phyloP scores from a whole-genome alignment of 2,113 vertebrate species.

The Channa maculata region DNA sequence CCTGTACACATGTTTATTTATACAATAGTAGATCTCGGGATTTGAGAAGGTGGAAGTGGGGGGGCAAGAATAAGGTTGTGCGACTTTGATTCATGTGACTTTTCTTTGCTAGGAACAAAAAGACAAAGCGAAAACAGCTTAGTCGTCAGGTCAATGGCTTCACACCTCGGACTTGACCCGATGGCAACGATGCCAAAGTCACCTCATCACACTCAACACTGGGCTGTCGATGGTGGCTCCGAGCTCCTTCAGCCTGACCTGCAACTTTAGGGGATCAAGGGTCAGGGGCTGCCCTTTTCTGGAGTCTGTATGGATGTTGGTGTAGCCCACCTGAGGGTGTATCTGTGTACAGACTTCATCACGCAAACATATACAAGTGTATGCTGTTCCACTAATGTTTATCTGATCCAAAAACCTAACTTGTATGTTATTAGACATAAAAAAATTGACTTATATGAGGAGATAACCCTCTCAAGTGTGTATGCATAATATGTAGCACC shows the following conservation, averaged over 20 bases:
- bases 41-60: slow-evolving; percentile 32
- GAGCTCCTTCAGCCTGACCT: slow-evolving; percentile 19
- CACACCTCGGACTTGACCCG: slow-evolving; percentile 54
- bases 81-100: slow-evolving; percentile 15
- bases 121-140: slow-evolving; percentile 29
- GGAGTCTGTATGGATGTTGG: background rate
- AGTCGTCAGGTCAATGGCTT: slow-evolving; percentile 59
- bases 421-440: too few relatives aligned
- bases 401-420: too few relatives aligned
- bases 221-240: slow-evolving; percentile 6
- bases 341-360: slow-evolving; percentile 1
- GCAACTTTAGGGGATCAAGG: slow-evolving; percentile 29
- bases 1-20: slow-evolving; percentile 74
- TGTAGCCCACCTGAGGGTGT: slow-evolving; percentile 28
- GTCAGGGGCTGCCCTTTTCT: slow-evolving; percentile 60
- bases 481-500: too few relatives aligned
- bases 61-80: slow-evolving; percentile 2
- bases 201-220: slow-evolving; percentile 17
- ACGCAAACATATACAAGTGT: background rate
- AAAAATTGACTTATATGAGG: too few relatives aligned
- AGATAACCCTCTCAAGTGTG: too few relatives aligned
- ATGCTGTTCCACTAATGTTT: too few relatives aligned
- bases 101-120: slow-evolving; percentile 31
- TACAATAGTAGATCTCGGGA: slow-evolving; percentile 28
- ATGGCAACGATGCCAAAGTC: slow-evolving; percentile 39